Base-by-base conservation (phyloP, 2,888 invertebrate genomes). In the Metacarcinus magister region DNA sequence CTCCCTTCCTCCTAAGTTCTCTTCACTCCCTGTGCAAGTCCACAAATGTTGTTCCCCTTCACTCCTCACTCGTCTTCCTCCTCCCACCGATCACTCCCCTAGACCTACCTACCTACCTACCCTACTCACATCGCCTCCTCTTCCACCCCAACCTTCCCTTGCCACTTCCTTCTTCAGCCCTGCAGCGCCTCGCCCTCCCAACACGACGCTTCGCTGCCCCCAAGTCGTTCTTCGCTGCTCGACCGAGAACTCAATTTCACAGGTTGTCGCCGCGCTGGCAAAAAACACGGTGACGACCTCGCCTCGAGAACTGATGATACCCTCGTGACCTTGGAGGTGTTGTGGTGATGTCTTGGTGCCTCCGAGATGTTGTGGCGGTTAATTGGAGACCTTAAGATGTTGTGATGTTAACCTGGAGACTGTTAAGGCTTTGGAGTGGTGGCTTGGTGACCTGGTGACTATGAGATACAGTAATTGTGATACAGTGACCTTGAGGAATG, bases 241-340 rank as follows among this genome's bases (percentile, higher is more conserved):
- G 32, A 32, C 82, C 82, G 32, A 82, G 82, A 82, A 82, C 82
- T 82, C 82, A 82, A 82, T 82, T 82, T 82, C 82, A 82, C 82
- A 82, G 82, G 82, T 82, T 82, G 82, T 82, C 82, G 82, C 82
- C 82, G 82, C 82, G 32, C 32, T 4, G 82, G 82, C 82, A 28
- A 82, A 82, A 82, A 32, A 82, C 32, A 82, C 82, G 7, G 10
- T 82, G 82, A 82, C 32, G 82, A 82, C 82, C 82, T 23, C 82
- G 82, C 82, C 32, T 82, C 32, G 82, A 82, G 82, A 82, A 28
- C 82, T 32, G 82, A 10, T 82, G 82, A 32, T 28, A 23, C 13
- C 82, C 82, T 10, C 32, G 82, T 82, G 32, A 82, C 82, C 82
- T 32, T 82, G 28, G 82, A 16, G 67, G 19, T 67, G 67, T 67